Conservation (phyloP, 2,888 invertebrate species). For the Epistrophe grossulariae region DNA sequence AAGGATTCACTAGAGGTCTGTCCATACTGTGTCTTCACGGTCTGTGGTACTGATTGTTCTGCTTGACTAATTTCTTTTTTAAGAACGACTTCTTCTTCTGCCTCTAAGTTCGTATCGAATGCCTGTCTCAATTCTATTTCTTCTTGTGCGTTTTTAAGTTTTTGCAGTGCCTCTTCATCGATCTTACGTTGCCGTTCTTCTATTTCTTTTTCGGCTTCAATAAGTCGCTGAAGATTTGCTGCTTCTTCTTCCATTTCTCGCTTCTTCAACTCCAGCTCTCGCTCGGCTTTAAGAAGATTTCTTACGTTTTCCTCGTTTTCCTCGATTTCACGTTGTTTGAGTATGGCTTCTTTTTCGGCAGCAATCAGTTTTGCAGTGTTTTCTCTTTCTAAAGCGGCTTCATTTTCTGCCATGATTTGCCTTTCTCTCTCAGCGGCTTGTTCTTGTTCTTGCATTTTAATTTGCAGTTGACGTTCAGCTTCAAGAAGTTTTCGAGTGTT, state of each 20-base stretch:
- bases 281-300: constrained; percentile 60
- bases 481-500: constrained; percentile 32
- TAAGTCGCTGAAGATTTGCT: constrained; percentile 51
- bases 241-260: constrained; percentile 70
- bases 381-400: constrained; percentile 59
- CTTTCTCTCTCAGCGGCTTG: constrained; percentile 18
- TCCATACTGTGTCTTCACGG: constrained; percentile 82
- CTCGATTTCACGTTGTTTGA: constrained; percentile 49
- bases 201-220: constrained; percentile 82
- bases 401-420: not conserved
- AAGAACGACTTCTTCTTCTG: constrained; percentile 78
- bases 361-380: constrained; percentile 41
- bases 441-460: constrained; percentile 75
- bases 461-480: constrained; percentile 75
- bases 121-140: constrained; percentile 78
- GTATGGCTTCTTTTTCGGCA: constrained; percentile 53
- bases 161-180: constrained; percentile 79
- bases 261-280: constrained; percentile 54
- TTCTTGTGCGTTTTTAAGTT: constrained; percentile 78
- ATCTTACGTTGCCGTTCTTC: constrained; percentile 79
- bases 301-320: constrained; percentile 63
- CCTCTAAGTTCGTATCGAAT: constrained; percentile 68
- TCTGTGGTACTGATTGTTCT: constrained; percentile 73
- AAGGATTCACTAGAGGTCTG: constrained; percentile 79
- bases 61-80: constrained; percentile 77